Percentiles rank a stretch among this genome's conserved stretches.
phyloP scores from a whole-genome alignment of 2,888 invertebrate species.

The Cremastobaeus sp. region DNA sequence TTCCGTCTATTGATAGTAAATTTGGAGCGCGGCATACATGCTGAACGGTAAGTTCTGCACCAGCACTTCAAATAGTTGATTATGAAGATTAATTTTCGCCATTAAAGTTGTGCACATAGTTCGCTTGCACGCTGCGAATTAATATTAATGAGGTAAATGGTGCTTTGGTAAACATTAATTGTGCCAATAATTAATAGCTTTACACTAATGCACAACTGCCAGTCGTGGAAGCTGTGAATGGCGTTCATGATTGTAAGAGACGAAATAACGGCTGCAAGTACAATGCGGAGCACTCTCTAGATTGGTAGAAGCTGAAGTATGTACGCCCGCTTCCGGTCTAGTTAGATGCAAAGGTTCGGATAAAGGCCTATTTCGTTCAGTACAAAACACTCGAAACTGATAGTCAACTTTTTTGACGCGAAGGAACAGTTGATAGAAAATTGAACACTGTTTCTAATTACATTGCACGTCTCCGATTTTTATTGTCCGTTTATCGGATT shows the following conservation, averaged over 20 bases:
- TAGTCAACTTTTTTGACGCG: constrained; percentile 49
- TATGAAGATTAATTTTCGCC: constrained; percentile 28
- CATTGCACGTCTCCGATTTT: too few relatives aligned
- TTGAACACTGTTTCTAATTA: too few relatives aligned
- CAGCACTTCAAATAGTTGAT: constrained; percentile 16
- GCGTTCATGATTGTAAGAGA: constrained; percentile 61
- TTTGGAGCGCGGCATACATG: neutral
- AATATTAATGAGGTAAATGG: constrained; percentile 43
- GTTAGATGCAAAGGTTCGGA: constrained; percentile 64
- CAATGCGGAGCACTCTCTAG: constrained; percentile 55
- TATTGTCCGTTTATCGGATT: too few relatives aligned
- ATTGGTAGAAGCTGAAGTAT: constrained; percentile 63
- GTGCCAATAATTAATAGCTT: constrained; percentile 51
- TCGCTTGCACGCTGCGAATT: constrained; percentile 8
- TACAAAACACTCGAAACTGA: constrained; percentile 51
- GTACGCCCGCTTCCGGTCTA: constrained; percentile 65
- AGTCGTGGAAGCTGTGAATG: constrained; percentile 43
- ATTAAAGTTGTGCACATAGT: constrained; percentile 37
- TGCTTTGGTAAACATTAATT: constrained; percentile 41
- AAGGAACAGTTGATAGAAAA: too few relatives aligned
- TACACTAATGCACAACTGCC: constrained; percentile 38
- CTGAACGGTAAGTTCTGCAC: constrained; percentile 1
- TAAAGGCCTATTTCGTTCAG: constrained; percentile 62
- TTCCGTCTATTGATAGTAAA: too few relatives aligned
- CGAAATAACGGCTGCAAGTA: constrained; percentile 61